Evolutionary conservation across 1,140 invertebrate genomes (phyloP), one percentile per base, ranked within the genome.

Genomic region (Drepana arcuata): DNA sequence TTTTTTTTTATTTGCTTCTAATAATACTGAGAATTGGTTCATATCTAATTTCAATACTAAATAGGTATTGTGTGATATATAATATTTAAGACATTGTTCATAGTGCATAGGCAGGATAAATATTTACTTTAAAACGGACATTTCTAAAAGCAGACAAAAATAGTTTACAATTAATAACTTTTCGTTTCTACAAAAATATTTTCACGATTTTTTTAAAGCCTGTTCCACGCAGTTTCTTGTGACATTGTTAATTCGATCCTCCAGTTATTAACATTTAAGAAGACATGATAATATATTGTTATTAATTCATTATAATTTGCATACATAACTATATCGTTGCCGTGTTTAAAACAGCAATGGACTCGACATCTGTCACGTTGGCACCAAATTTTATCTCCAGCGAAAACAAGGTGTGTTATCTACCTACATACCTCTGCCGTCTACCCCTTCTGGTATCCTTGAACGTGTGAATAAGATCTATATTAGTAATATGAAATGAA

Each of bases 161-260:
- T 38, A 41, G n/a, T 16, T 12, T 21, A 31, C 34, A 27, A 5
- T 55, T 53, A 33, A 31, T 36, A 14, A 46, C 34, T 41, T 40
- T 46, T 39, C 39, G 44, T 36, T 48, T 42, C 25, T 59, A 59
- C 41, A 53, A 56, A 51, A 56, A 38, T 39, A 43, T 43, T 23
- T 29, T 34, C 23, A 40, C 27, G 7, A 11, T 42, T 44, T 59
- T 66, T 75, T 26, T 72, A 75, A 75, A 72, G 68, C 68, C 62
- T 43, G 54, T 60, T 71, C 71, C 69, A 65, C 48, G 68, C 71
- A 69, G 36, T 63, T 49, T 56, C 34, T 26, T 21, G 18, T 21
- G 18, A 21, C 18, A 5, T 21, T 21, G 18, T 4, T 21, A 21
- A 5, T 5, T 21, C 18, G 9, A 9, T 21, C 9, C 9, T 21